These are phyloP conservation scores for Asbolus verrucosus DNA, from an alignment of 1,140 invertebrate species.

Conservation along the genomic window DNA sequence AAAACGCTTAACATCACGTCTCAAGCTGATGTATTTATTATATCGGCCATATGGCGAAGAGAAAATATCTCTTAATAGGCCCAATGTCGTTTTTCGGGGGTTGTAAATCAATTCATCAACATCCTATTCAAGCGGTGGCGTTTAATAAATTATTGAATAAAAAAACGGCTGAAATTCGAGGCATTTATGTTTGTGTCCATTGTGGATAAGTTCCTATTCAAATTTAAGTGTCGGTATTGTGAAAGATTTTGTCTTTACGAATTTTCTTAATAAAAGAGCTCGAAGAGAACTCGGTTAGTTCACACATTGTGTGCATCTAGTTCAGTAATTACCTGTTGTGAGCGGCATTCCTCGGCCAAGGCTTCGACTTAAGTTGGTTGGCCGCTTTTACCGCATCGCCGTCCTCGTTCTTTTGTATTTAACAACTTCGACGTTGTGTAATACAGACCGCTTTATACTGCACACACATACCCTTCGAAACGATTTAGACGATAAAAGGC, in stretches of 20 bases:
- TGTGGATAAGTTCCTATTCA: background rate
- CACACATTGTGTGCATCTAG: slow-evolving; percentile 44
- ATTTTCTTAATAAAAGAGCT: slow-evolving; percentile 20
- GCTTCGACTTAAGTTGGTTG: slow-evolving; percentile 38
- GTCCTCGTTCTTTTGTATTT: slow-evolving; percentile 41
- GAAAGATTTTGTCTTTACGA: background rate
- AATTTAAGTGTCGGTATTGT: background rate
- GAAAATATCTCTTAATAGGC: background rate
- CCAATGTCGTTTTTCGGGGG: background rate
- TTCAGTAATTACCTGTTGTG: slow-evolving; percentile 43
- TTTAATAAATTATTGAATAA: no score
- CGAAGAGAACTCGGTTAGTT: slow-evolving; percentile 40
- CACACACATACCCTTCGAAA: background rate
- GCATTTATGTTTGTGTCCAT: no score
- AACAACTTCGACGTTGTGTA: slow-evolving; percentile 36
- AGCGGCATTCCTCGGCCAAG: slow-evolving; percentile 42
- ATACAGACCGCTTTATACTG: slow-evolving; percentile 16
- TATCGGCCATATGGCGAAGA: background rate
- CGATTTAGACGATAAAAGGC: background rate
- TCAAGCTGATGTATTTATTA: no score
- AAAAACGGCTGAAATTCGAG: background rate
- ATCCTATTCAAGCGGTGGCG: background rate
- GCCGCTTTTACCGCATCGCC: slow-evolving; percentile 33
- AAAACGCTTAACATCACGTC: no score
- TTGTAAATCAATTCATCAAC: background rate